Evolutionary conservation across 2,113 vertebrate species (phyloP).

Genomic region (Opisthocomus hoazin): DNA sequence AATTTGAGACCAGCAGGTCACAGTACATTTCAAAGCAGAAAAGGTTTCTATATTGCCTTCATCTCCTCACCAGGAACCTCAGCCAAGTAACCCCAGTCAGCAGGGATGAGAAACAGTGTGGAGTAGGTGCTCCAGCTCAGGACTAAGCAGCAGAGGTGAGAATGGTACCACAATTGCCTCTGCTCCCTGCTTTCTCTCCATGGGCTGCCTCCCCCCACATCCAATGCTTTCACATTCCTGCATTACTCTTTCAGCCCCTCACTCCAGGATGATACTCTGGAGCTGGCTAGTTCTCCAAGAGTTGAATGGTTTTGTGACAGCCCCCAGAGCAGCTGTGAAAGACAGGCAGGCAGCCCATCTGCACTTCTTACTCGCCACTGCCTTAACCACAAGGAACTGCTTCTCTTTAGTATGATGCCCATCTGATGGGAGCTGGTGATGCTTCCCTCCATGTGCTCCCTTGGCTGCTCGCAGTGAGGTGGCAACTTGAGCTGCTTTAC

Average conservation of each 20-base stretch:
- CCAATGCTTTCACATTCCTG: background rate
- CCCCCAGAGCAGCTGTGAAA: background rate
- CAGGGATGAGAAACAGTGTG: background rate
- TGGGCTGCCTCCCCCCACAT: background rate
- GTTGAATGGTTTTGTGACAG: background rate
- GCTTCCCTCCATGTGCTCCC: background rate
- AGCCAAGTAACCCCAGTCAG: background rate
- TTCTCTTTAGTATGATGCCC: accelerated
- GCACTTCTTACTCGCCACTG: background rate
- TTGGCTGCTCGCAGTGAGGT: background rate
- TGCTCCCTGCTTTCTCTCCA: background rate
- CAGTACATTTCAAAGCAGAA: background rate
- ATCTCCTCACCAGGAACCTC: background rate
- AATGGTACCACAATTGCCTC: background rate
- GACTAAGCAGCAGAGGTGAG: background rate
- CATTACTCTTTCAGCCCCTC: background rate
- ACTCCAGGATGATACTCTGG: background rate
- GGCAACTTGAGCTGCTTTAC: background rate
- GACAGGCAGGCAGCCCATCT: background rate
- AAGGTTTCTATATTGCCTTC: background rate
- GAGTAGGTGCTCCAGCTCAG: background rate
- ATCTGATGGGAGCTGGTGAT: background rate
- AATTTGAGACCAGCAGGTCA: background rate
- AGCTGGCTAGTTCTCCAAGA: background rate
- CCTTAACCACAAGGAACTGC: background rate